phyloP scores from a whole-genome alignment of 2,888 invertebrate genomes.

The Neuroscelio doddi region DNA sequence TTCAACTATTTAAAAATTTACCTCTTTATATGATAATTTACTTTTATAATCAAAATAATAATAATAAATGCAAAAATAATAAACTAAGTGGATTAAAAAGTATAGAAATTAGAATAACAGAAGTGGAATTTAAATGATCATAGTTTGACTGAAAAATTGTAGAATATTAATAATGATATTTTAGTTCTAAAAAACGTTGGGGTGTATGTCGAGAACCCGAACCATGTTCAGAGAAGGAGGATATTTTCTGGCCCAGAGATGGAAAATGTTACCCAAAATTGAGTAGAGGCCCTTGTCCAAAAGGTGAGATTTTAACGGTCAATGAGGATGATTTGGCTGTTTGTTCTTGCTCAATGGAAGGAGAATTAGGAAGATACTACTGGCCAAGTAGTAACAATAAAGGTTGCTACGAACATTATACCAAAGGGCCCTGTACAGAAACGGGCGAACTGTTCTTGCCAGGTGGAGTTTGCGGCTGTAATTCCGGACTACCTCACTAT shows the following conservation, averaged over 20 bases:
- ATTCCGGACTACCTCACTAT: conserved; percentile 82
- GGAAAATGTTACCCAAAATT: conserved; percentile 82
- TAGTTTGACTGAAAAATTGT: no score
- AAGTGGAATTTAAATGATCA: no score
- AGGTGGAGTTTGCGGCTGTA: conserved; percentile 82
- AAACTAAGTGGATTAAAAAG: no score
- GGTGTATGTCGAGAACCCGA: conserved; percentile 82
- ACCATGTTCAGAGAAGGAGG: conserved; percentile 77
- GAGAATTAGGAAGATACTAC: conserved; percentile 75
- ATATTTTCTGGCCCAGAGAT: conserved; percentile 85
- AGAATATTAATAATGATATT: conserved; percentile 8
- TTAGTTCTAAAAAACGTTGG: conserved; percentile 77
- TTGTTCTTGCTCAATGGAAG: conserved; percentile 77
- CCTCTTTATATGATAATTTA: no score
- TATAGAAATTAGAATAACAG: no score
- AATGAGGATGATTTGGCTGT: conserved; percentile 78
- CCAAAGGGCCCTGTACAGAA: conserved; percentile 85
- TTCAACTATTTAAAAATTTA: no score
- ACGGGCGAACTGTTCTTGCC: conserved; percentile 85
- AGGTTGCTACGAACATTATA: conserved; percentile 84
- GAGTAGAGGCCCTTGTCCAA: conserved; percentile 84
- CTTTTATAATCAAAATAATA: no score
- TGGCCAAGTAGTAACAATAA: conserved; percentile 75
- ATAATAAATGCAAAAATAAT: no score
- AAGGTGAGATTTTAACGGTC: conserved; percentile 79